Evolutionary conservation across 2,888 invertebrate genomes (phyloP), one percentile per base, ranked within the genome.

Genomic region (Bombylius discolor): DNA sequence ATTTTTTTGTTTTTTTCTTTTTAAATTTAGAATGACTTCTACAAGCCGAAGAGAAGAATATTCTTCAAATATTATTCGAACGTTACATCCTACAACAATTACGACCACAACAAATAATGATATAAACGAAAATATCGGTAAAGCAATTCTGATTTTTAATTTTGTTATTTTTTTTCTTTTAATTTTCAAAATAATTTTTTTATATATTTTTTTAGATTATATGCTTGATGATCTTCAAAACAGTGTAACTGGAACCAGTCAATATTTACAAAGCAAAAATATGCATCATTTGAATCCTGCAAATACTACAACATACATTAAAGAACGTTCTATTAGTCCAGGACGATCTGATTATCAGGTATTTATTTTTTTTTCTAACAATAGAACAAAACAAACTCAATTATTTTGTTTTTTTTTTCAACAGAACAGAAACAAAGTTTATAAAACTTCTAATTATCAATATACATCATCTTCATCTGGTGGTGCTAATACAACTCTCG

Each of bases 361-460:
- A 23, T 23, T 23, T 23, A 23, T 23, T 23, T 23, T 23, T 3
- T 3, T 23, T 23, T 23, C 23, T n/a, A 23, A 23, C 23, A 23
- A 23, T 23, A 23, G 23, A 23, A 23, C 3, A 23, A 23, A 23
- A 23, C 1, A 23, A 23, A 23, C 23, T 23, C 2, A 23, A 9
- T 11, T 39, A 39, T 4, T 9, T 39, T n/a, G n/a, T n/a, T 39
- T 9, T 2, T 39, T 39, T 39, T 9, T 39, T 47, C 42, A 12
- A 49, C 48, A 73, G 71, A 69, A 71, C 58, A 65, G 66, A 60
- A 70, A 70, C 54, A 70, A 69, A 61, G 65, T 66, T n/a, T 73
- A 71, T 53, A 71, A 73, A 57, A 70, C 72, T 54, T 65, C 72
- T 52, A 67, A 68, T 34, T 74, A 74, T 61, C 70, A 74, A 64